These are phyloP conservation scores for Sebastes paucispinis DNA, from an alignment of 2,797 vertebrate species.

Conservation along the genomic window DNA sequence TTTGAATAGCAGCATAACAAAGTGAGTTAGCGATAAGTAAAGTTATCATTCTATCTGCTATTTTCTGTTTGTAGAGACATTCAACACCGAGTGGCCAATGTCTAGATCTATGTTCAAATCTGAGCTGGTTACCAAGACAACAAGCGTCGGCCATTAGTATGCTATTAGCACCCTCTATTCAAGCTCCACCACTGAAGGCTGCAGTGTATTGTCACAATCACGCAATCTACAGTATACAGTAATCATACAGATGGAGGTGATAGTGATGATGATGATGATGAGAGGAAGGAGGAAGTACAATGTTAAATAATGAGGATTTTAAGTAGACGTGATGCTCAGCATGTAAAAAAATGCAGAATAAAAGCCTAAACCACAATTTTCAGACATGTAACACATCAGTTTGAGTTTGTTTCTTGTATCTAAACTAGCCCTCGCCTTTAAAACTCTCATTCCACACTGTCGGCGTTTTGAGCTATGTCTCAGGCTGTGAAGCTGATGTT, in stretches of 20 bases:
- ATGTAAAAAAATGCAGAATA: background rate
- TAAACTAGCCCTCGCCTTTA: constrained; percentile 6
- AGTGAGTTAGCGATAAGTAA: background rate
- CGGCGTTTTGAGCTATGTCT: constrained; percentile 51
- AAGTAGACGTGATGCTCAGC: background rate
- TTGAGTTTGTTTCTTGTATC: background rate
- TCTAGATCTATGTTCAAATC: constrained; percentile 7
- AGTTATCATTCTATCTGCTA: constrained; percentile 1
- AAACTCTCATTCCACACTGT: constrained; percentile 48
- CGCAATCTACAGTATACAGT: background rate
- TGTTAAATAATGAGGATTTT: background rate
- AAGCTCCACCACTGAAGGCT: background rate
- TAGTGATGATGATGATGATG: background rate
- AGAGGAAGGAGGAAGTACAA: background rate
- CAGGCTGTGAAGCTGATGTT: constrained; percentile 47
- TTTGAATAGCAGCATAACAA: constrained; percentile 11
- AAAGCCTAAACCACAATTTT: background rate
- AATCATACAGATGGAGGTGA: constrained; percentile 1
- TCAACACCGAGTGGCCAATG: constrained; percentile 6
- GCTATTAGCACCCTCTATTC: background rate
- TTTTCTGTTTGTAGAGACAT: constrained; percentile 1
- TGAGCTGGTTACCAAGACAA: constrained; percentile 57
- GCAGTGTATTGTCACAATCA: background rate
- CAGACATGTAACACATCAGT: background rate
- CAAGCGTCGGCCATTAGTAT: constrained; percentile 23